Evolutionary conservation across 2,797 vertebrate genomes (phyloP).

Genomic region (Kryptopterus vitreolus): DNA sequence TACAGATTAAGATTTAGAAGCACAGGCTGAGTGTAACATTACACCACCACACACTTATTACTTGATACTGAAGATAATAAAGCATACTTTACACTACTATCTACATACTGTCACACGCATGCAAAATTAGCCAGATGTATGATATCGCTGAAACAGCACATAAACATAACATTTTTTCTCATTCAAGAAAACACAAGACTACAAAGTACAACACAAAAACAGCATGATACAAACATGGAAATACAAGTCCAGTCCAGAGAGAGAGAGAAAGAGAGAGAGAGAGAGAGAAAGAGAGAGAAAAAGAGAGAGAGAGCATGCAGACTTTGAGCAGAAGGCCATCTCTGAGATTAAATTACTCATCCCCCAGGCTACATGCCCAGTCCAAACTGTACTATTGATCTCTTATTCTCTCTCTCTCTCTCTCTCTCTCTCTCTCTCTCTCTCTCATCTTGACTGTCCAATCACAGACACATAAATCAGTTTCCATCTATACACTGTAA

Average conservation of each 20-base stretch:
- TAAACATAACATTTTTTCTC: slow-evolving; percentile 8
- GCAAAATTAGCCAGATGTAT: not conserved
- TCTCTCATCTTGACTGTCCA: not conserved
- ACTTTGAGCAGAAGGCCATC: slow-evolving; percentile 35
- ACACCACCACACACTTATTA: not conserved
- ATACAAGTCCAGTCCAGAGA: slow-evolving; percentile 13
- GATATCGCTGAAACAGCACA: not conserved
- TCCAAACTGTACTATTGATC: slow-evolving; percentile 49
- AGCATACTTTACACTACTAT: not conserved
- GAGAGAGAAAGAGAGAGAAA: slow-evolving; percentile 47
- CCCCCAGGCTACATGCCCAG: slow-evolving; percentile 37
- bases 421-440: slow-evolving; percentile 2
- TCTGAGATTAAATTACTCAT: slow-evolving; percentile 54
- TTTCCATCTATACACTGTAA: not conserved
- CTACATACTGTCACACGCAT: not conserved
- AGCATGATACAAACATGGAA: slow-evolving; percentile 9
- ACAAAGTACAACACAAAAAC: not conserved
- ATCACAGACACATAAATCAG: slow-evolving; percentile 15
- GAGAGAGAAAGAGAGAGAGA: not conserved
- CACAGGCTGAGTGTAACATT: not conserved
- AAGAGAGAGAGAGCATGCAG: slow-evolving; percentile 1
- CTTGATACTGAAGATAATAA: not conserved
- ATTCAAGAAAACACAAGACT: not conserved
- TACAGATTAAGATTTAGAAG: not conserved
- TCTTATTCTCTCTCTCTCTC: not conserved